Percentiles rank a stretch among this genome's conserved stretches.
Conservation (phyloP, 2,113 vertebrate genomes). For the Ardeotis arabs region DNA sequence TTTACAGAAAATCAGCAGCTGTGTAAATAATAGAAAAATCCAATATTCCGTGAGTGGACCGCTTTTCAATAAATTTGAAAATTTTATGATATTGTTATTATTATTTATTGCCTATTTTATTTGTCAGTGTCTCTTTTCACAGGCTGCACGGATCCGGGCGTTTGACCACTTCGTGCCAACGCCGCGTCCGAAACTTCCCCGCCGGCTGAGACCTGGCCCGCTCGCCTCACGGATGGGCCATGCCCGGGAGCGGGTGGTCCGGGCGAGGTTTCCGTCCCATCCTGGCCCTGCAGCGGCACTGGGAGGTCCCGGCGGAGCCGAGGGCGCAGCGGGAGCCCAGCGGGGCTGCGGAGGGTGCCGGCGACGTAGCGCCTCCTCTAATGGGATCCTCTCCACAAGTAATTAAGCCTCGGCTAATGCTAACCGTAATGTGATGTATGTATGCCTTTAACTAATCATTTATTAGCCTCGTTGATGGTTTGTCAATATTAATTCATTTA, state of each 20-base stretch:
- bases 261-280: neutral
- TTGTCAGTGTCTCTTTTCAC: conserved; percentile 9
- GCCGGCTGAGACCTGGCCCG: neutral
- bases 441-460: conserved; percentile 85
- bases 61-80: conserved; percentile 68
- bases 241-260: rapidly evolving
- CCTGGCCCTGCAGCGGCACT: rapidly evolving
- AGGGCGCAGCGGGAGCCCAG: neutral
- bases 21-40: conserved; percentile 64
- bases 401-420: conserved; percentile 80
- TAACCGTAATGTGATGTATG: conserved; percentile 83
- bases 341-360: neutral
- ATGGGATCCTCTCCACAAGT: conserved; percentile 77
- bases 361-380: conserved; percentile 22
- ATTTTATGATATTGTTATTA: conserved; percentile 70
- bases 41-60: conserved; percentile 22
- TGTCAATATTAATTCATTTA: conserved; percentile 90
- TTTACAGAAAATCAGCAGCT: conserved; percentile 67
- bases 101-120: conserved; percentile 71
- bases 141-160: neutral
- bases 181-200: neutral
- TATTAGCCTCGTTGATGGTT: conserved; percentile 85
- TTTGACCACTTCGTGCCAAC: neutral
- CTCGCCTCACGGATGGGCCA: rapidly evolving
- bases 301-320: rapidly evolving